Evolutionary conservation across 2,113 vertebrate species (phyloP), one percentile per base, ranked within the genome.

Genomic region (Oncorhynchus gorbuscha): DNA sequence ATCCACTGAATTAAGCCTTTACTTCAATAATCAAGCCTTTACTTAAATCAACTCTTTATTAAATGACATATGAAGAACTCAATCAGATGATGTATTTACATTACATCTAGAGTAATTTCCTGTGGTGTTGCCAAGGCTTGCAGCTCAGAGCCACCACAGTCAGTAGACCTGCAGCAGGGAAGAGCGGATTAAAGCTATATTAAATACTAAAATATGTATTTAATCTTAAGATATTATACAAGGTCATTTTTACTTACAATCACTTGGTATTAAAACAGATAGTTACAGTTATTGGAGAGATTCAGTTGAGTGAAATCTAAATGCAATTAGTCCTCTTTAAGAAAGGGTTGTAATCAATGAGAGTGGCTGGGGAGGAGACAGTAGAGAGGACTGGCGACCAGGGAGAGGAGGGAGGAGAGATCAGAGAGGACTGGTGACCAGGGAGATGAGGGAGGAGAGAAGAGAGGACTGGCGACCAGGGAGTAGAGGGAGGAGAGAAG

Each of bases 191-290:
- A 76, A 45, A 32, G 59, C 32, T 32, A 58, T 68, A 49, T 55
- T 48, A 58, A 14, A 83, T 83, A 39, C 35, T 76, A 86, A 89
- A 88, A 86, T 76, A 90, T 90, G 90, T 92, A 89, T 92, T 93
- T 93, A 93, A 94, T 93, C 90, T 92, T 83, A 85, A 91, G 88
- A 92, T 91, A 91, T 90, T 92, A 81, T 55, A 80, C 71, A 77
- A 84, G 89, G 90, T 92, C 92, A 91, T 92, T 92, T 93, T 93
- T 92, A 91, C 90, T 93, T 93, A 92, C 88, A 84, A 88, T 87
- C 80, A 24, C 73, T 81, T 1, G 32, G 86, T 88, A 91, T 91
- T 93, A 92, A 93, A 93, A 91, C 86, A 76, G 81, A 89, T 80
- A 78, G 83, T 85, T 88, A 88, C 79, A 84, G 77, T 88, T 83